Evolutionary conservation across 1,140 invertebrate genomes (phyloP), one percentile per base, ranked within the genome.

Genomic region (Phortica variegata): DNA sequence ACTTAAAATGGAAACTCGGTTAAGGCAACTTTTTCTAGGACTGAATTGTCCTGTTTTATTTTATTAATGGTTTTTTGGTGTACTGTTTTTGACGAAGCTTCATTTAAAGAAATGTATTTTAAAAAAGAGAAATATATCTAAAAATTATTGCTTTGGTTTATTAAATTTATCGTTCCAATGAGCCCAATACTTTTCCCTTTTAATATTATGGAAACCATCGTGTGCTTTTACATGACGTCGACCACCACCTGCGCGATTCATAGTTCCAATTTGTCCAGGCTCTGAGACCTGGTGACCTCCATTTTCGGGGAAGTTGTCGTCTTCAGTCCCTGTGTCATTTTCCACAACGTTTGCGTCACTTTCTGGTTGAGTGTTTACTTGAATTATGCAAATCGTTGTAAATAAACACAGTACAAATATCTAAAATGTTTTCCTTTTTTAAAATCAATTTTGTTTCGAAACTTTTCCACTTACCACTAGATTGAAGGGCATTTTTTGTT

Each of bases 201-300:
- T 46, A 0, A 65, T n/a, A 32, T 43, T 52, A 15, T 66, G 58
- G 16, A 61, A 65, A 8, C 62, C 62, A 47, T 65, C 62, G 38
- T 65, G 62, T 0, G 59, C 62, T 10, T 6, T 43, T 0, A 60
- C 46, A 9, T 66, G 62, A 0, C 37, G 42, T 2, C 9, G 1
- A 0, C 51, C 40, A 1, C n/a, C n/a, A n/a, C n/a, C n/a, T n/a
- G n/a, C n/a, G n/a, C n/a, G n/a, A n/a, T n/a, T n/a, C n/a, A n/a
- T n/a, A 17, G 9, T 7, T 13, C 21, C 20, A 40, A 26, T 1
- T n/a, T 17, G 2, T 34, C 26, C 12, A 57, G 61, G 9, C 15
- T 44, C 0, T 13, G 38, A 34, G 34, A 50, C 2, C 5, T 49
- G 32, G 26, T 52, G 23, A 5, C 61, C 55, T 0, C 19, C 61